Evolutionary conservation across 92 coral and sea anemone genomes (phyloP), one percentile per base, ranked within the genome.

Genomic region (Anthopleura xanthogrammica): DNA sequence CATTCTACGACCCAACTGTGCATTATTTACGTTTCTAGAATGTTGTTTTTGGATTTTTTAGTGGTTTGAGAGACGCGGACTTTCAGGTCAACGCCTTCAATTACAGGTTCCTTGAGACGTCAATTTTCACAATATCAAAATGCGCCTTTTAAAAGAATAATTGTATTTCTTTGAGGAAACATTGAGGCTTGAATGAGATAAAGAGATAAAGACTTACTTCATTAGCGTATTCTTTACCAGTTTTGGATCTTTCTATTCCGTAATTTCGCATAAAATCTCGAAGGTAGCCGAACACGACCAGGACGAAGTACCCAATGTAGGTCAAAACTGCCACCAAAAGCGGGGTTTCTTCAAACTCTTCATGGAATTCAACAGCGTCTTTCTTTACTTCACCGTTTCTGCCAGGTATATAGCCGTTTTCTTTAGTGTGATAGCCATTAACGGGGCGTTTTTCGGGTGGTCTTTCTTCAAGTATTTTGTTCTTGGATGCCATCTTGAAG

Each of bases 281-380:
- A 79, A 95, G 78, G 84, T 95, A 92, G 17, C 98, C 98, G 72
- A 95, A 95, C 52, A 92, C 86, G 77, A 94, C 94, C 57, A 95
- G 83, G n/a, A 94, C 90, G 22, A 93, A 88, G 80, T 95, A 95
- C 12, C 94, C 90, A 56, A 95, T 88, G 82, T 95, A 95, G 4
- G 98, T 95, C 83, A 92, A 84, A 57, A 95, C 98, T 50, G 98
- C 98, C 52, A 94, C 94, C 71, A 87, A 72, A 36, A 94, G 85
- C 55, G 98, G 98, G 50, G 98, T 95, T 72, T 92, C 96, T 83
- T 95, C 98, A 75, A 94, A 95, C 72, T 95, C 97, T 77, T 95
- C 98, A 29, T 83, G 85, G 83, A 93, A 93, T 48, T 93, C 85
- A 23, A 84, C 87, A 82, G 82, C 82, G 42, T 52, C 79, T 9